Base-by-base conservation (phyloP, 2,888 invertebrate species). In the Melinaea menophilus region DNA sequence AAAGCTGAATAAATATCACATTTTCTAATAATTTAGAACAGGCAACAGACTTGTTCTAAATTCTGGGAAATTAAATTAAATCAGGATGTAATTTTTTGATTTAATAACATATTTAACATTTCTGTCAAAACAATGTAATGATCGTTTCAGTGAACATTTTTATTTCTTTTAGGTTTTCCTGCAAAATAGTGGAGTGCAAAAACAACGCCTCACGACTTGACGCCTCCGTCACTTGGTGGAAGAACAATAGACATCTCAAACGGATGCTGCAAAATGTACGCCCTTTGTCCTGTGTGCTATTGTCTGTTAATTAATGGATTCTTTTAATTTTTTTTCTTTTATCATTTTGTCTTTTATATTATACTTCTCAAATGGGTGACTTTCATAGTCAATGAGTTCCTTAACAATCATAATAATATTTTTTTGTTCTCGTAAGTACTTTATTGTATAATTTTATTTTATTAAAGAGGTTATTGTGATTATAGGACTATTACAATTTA, bases 211-310 rank as follows among this genome's bases (percentile, higher is more conserved):
- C 97, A 12, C 92, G 96, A 69, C 97, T 97, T 5, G 95, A 95
- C 69, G 96, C 97, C 3, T 92, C 94, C 64, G 95, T 97, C 79
- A 95, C 96, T 58, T 97, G 97, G 97, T 97, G 96, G 96, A 96
- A 96, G 82, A 95, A 94, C 74, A 95, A 94, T 79, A 92, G 95
- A 75, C 95, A 95, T 84, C 92, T 96, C 71, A 95, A 95, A 86
- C 93, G 94, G 80, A 92, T 94, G 82, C 94, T 95, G 63, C 95
- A 96, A 88, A 95, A 94, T 83, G 96, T 96, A 87, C 95, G 78
- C 76, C 22, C 22, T 75, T 76, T 73, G 74, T 77, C 69, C 75
- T 72, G 77, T 74, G 60, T 73, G 67, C 75, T 71, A 77, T 81
- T 83, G 81, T 83, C 74, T 72, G 75, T 79, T 85, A 84, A 85